Conservation (phyloP, 2,888 invertebrate genomes). For the Drosophila suboccidentalis region DNA sequence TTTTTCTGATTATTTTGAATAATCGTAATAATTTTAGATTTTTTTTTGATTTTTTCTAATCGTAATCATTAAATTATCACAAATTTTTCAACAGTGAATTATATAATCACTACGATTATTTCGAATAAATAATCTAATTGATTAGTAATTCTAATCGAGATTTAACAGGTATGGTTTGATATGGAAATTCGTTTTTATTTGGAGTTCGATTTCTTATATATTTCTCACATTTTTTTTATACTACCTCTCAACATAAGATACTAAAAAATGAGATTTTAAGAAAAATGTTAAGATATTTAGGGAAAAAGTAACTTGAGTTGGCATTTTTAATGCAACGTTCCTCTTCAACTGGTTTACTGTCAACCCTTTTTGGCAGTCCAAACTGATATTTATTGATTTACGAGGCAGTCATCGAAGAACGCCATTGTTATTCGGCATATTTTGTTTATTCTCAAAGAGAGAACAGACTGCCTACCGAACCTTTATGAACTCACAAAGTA, state of each 20-base stretch:
- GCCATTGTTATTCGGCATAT: conserved; percentile 27
- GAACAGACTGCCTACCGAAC: conserved; percentile 10
- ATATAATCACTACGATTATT: too few relatives aligned
- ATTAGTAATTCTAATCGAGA: too few relatives aligned
- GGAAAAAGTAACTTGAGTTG: not conserved
- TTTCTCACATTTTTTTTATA: not conserved
- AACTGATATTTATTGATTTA: conserved; percentile 35
- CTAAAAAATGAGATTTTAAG: not conserved
- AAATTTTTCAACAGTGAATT: too few relatives aligned
- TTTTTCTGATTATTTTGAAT: too few relatives aligned
- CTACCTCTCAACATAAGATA: not conserved
- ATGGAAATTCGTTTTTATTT: conserved; percentile 32
- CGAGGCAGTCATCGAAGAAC: conserved; percentile 15
- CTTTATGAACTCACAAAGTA: conserved; percentile 3
- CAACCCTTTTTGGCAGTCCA: conserved; percentile 26
- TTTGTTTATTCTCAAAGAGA: conserved; percentile 9
- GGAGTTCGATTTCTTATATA: not conserved
- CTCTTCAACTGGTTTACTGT: conserved; percentile 16
- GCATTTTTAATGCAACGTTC: conserved; percentile 1
- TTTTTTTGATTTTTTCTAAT: too few relatives aligned
- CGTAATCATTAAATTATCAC: too few relatives aligned
- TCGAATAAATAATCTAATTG: too few relatives aligned
- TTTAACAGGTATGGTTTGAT: too few relatives aligned
- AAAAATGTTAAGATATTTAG: not conserved
- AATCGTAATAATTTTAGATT: too few relatives aligned